phyloP scores from a whole-genome alignment of 2,113 vertebrate genomes.

The Chiloscyllium plagiosum region DNA sequence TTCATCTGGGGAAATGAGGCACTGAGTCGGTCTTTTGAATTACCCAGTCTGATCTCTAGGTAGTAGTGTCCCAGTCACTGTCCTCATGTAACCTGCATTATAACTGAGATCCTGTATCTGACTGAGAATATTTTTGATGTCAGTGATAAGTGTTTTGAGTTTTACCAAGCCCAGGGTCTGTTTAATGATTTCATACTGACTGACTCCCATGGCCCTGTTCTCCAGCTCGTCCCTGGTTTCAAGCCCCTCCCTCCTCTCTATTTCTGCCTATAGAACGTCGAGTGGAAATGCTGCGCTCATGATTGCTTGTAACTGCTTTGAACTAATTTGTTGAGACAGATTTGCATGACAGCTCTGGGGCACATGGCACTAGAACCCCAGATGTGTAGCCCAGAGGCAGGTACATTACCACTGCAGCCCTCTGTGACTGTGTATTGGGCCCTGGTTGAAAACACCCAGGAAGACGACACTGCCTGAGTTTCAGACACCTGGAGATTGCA shows the following conservation, averaged over 20 bases:
- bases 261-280: too few species aligned
- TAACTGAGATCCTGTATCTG: not conserved
- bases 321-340: too few species aligned
- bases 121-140: not conserved
- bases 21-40: not conserved
- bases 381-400: too few species aligned
- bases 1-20: not conserved
- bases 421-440: not conserved
- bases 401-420: too few species aligned
- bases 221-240: not conserved
- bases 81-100: not conserved
- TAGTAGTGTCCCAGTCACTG: not conserved
- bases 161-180: not conserved
- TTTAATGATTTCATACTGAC: not conserved
- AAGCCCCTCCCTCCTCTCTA: too few species aligned
- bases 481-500: not conserved
- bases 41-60: not conserved
- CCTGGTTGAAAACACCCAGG: not conserved
- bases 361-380: too few species aligned
- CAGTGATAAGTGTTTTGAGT: not conserved
- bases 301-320: too few species aligned
- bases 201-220: not conserved
- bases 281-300: too few species aligned
- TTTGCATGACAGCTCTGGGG: too few species aligned
- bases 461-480: not conserved